Base-by-base conservation (phyloP, 2,113 vertebrate species). In the Narcine bancroftii region DNA sequence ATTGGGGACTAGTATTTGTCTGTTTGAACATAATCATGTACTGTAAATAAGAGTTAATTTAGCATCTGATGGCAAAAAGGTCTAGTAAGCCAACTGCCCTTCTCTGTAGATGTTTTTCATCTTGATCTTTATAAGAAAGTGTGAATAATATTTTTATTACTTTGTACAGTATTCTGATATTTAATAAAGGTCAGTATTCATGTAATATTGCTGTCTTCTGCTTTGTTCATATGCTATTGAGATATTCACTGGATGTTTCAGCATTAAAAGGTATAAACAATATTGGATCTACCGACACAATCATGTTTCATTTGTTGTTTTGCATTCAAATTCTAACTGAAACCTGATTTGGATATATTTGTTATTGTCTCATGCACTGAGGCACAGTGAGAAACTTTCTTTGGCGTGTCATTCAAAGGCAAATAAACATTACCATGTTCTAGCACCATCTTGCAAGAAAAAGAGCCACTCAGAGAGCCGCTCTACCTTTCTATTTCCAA, bases 61-160 rank as follows among this genome's bases (percentile, higher is more conserved):
- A 69, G 21, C 65, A 91, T 91, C 89, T 91, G 65, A 63, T 47
- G 24, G 26, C 63, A 91, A 91, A 87, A 91, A 42, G 87, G 26
- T 91, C 39, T n/a, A 69, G 63, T 91, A 69, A 45, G 63, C 89
- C 89, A 91, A 71, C 42, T 69, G 65, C 89, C 89, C 39, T 66
- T 69, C 65, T 91, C 63, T 66, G 26, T 21, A 93, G 50, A 92
- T 92, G 45, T 77, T 36, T 94, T 95, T 95, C 95, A 92, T 83
- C 92, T 95, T 93, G 93, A 94, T 95, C 95, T 96, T 96, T 96
- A 94, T 96, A 96, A 96, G 93, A 94, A 96, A 95, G 95, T 95
- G 95, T 96, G 96, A 95, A 96, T 96, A 96, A 94, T 92, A 95
- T 96, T 97, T 96, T 97, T 96, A 96, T 95, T 94, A 95, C 93